These are phyloP conservation scores for Peromyscus aztecus DNA, from an alignment of 2,797 vertebrate species.

Conservation along the genomic window DNA sequence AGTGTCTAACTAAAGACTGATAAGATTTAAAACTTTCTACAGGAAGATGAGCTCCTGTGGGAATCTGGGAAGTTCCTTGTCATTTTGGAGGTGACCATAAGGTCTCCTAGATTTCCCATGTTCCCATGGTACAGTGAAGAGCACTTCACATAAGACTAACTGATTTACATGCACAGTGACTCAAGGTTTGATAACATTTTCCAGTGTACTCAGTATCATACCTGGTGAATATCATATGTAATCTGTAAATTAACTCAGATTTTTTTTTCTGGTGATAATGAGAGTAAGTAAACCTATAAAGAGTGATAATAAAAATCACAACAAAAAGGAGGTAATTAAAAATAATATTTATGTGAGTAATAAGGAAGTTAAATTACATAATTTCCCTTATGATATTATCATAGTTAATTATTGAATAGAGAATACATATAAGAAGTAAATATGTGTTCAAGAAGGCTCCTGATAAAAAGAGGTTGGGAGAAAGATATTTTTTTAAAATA, in stretches of 20 bases:
- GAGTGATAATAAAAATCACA: background rate
- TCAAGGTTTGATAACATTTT: background rate
- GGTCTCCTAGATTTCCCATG: accelerated
- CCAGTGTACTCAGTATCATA: background rate
- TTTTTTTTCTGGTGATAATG: background rate
- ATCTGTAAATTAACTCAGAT: background rate
- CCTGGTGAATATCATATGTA: background rate
- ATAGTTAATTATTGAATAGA: conserved; percentile 1
- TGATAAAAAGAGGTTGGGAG: background rate
- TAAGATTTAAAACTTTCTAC: background rate
- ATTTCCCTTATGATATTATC: conserved; percentile 12
- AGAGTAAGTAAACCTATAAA: background rate
- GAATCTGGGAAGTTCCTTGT: background rate
- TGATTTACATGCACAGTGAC: background rate
- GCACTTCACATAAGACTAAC: background rate
- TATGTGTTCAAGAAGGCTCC: background rate
- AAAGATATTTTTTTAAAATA: background rate
- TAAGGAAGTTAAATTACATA: background rate
- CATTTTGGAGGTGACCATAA: background rate
- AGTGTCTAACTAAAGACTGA: background rate
- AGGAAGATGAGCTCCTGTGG: background rate
- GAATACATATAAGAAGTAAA: conserved; percentile 29
- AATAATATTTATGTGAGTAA: conserved; percentile 13
- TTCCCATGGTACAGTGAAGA: too few species aligned
- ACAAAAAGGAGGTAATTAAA: background rate